Conservation (phyloP, 2,888 invertebrate genomes). For the Seladonia tumulorum region DNA sequence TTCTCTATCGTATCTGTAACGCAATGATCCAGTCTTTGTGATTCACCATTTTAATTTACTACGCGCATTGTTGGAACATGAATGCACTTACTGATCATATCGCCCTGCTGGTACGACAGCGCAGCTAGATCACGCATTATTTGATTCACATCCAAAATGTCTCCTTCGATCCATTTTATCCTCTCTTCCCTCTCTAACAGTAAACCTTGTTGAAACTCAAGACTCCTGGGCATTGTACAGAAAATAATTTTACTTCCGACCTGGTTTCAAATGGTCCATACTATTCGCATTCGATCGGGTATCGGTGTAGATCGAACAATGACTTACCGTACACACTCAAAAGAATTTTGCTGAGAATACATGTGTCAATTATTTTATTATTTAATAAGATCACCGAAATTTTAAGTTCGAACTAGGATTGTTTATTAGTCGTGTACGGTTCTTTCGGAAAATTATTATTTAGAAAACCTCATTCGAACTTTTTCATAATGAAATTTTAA, state of each 20-base stretch:
- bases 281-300: neutral
- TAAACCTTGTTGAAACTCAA: slow-evolving; percentile 93
- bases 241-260: slow-evolving; percentile 23
- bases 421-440: slow-evolving; percentile 38
- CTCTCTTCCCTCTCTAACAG: slow-evolving; percentile 92
- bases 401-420: slow-evolving; percentile 48
- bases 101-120: slow-evolving; percentile 90
- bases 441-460: slow-evolving; percentile 32
- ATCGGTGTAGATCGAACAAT: slow-evolving; percentile 37
- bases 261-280: neutral
- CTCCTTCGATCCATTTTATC: slow-evolving; percentile 92
- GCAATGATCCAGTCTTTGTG: neutral
- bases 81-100: slow-evolving; percentile 88
- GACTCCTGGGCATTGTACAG: slow-evolving; percentile 84
- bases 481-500: slow-evolving; percentile 18
- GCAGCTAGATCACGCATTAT: slow-evolving; percentile 92
- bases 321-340: slow-evolving; percentile 61
- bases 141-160: slow-evolving; percentile 93
- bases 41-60: neutral
- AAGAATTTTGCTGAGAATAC: slow-evolving; percentile 62
- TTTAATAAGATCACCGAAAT: slow-evolving; percentile 57
- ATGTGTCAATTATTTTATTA: slow-evolving; percentile 53
- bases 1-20: slow-evolving; percentile 92
- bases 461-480: slow-evolving; percentile 28
- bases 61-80: neutral